Evolutionary conservation across 2,888 invertebrate species (phyloP), one percentile per base, ranked within the genome.

Genomic region (Agrotis puta): DNA sequence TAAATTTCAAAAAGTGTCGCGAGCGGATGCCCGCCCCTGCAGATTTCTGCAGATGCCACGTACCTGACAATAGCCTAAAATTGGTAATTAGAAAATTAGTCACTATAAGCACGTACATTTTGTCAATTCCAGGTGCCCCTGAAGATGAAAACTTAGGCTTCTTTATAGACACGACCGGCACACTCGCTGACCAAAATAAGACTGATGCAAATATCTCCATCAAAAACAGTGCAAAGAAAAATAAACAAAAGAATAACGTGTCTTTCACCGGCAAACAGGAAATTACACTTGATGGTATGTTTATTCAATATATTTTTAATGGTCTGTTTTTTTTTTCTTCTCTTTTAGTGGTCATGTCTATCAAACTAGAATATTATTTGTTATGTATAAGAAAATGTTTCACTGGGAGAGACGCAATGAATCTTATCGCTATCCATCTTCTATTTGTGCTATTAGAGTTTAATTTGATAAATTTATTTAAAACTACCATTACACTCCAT

Each of bases 161-260:
- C 75, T 87, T 90, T 70, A 77, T 90, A 50, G 91, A 91, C 61
- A 91, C 90, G 39, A 84, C 77, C 67, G 91, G 91, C 22, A 77
- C 79, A 13, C 78, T 65, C 1, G 1, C 50, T 48, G 66, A 68
- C 9, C 20, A 48, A 9, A 51, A 68, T 27, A 68, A 75, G 11
- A 51, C 24, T 62, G 56, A 70, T 51, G 53, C 33, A n/a, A 77
- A 82, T 61, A 75, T 39, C 18, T 81, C 74, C 2, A n/a, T 74
- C 4, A 78, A 83, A 67, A 79, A 74, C 14, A 88, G 85, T 78
- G 76, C 84, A 11, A 89, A 88, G 79, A 90, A 89, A 73, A 87
- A 83, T 57, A 88, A 87, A 66, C 82, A 83, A 51, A 85, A 81
- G 43, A 84, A 67, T 43, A 77, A 68, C 20, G 54, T 81, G n/a